Base-by-base conservation (phyloP, 1,140 invertebrate species). In the Nomia melanderi region DNA sequence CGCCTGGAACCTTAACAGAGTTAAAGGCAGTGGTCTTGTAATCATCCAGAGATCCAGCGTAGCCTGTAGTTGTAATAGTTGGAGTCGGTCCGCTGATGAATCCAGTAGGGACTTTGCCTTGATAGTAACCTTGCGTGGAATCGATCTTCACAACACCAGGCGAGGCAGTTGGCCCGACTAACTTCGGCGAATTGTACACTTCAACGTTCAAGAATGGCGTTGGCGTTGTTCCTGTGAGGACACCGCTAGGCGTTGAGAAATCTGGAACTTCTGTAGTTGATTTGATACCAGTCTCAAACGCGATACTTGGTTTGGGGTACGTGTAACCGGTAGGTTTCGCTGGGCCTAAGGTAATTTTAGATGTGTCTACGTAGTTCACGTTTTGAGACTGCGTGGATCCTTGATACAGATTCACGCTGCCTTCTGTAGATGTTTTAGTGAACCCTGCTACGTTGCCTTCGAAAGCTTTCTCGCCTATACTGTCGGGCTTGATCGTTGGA, bases 381-480 rank as follows among this genome's bases (percentile, higher is more conserved):
- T 80, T 71, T 20, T 36, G 65, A 47, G 6, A 20, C 0, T 33
- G n/a, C 12, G 66, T 63, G 20, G 71, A 69, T 29, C 50, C 6
- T 60, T 31, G 57, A 57, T 53, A 70, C 14, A 2, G 27, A 9
- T 54, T 44, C 3, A 20, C 4, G 14, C 27, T 56, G n/a, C 59
- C 36, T 23, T 31, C 73, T 3, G 56, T 77, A 0, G 81, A 78
- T 5, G 63, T 54, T 39, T 64, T 82, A 0, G 78, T 87, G 9
- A 86, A 85, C 1, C 87, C 88, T 20, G 23, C 67, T 0, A 86
- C 62, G 14, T 87, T 88, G 0, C 88, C 88, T 36, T 85, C 84
- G 41, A 91, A 92, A 5, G 91, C 90, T 41, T 89, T 88, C 20
- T 86, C 86, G 20, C 91, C 90, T 56, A 92, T 92, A 12, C 88